Evolutionary conservation across 2,888 invertebrate species (phyloP), one percentile per base, ranked within the genome.

Genomic region (Adela reaumurella): DNA sequence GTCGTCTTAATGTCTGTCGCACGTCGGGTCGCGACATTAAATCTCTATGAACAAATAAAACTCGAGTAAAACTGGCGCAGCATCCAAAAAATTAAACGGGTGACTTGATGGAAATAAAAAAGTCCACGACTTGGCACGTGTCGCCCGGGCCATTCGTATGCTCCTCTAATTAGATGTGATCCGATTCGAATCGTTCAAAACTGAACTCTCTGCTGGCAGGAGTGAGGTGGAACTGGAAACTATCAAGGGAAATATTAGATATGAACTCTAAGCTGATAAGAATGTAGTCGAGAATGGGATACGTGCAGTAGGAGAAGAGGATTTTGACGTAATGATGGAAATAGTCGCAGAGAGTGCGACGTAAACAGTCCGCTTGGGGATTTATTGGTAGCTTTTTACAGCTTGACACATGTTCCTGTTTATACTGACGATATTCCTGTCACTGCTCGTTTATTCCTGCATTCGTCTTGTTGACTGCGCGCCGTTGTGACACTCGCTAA

Each of bases 291-390:
- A 24, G 8, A 6, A 6, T 24, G 24, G 8, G n/a, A n/a, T n/a
- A n/a, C n/a, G n/a, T n/a, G n/a, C 24, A 24, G 24, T 24, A 35
- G 35, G 24, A 24, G 24, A 24, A 6, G 24, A 24, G 63, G 59
- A 59, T 58, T 45, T 60, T 66, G 69, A 68, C 69, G 65, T 71
- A 67, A 70, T 64, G 65, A 62, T 64, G 56, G 58, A 68, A 70
- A 70, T 70, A 70, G 65, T 62, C 56, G 55, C 64, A 59, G 59
- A 29, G 47, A 46, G 8, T 35, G 35, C 24, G 35, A 35, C 14
- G 35, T 67, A 64, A 67, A 68, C 65, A 60, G 46, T 56, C 58
- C 55, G 53, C 35, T 35, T 35, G 50, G 56, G 58, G 60, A 63
- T 67, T 65, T 61, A 63, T 62, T 59, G 60, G 57, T 58, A 54